These are phyloP conservation scores for Bombus confusus DNA, from an alignment of 1,140 invertebrate genomes.

Conservation along the genomic window DNA sequence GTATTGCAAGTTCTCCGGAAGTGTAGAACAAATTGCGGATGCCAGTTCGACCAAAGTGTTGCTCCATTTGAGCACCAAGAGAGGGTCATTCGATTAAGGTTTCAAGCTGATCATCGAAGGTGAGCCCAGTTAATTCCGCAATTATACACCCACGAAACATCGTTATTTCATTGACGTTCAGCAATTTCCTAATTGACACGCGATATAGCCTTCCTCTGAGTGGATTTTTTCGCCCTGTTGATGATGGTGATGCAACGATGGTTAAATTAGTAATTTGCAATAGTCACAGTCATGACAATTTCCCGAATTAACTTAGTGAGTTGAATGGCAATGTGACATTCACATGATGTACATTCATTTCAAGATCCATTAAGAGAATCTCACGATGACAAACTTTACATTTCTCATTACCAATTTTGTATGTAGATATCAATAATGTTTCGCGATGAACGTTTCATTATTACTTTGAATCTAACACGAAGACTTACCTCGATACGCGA, in stretches of 20 bases:
- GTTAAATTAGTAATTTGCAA: not conserved
- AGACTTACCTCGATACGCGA: not conserved
- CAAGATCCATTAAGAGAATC: not conserved
- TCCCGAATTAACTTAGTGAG: not conserved
- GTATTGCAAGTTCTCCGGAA: slow-evolving; percentile 52
- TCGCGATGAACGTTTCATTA: not conserved
- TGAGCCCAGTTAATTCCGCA: slow-evolving; percentile 67
- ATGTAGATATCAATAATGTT: too few species aligned
- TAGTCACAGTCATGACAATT: not conserved
- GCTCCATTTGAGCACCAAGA: slow-evolving; percentile 29
- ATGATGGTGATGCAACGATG: not conserved
- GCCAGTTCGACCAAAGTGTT: slow-evolving; percentile 49
- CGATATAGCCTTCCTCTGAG: not conserved
- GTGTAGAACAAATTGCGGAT: slow-evolving; percentile 62
- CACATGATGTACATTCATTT: not conserved
- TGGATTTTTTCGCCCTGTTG: slow-evolving; percentile 24
- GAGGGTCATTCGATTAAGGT: slow-evolving; percentile 55
- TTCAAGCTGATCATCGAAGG: slow-evolving; percentile 41
- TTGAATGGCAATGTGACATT: not conserved
- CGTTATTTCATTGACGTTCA: slow-evolving; percentile 56
- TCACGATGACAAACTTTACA: not conserved
- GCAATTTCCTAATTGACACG: slow-evolving; percentile 48
- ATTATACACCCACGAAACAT: slow-evolving; percentile 66
- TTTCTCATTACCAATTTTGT: too few species aligned
- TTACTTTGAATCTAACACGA: not conserved